Evolutionary conservation across 2,888 invertebrate species (phyloP).

Genomic region (Embidobia sp.): DNA sequence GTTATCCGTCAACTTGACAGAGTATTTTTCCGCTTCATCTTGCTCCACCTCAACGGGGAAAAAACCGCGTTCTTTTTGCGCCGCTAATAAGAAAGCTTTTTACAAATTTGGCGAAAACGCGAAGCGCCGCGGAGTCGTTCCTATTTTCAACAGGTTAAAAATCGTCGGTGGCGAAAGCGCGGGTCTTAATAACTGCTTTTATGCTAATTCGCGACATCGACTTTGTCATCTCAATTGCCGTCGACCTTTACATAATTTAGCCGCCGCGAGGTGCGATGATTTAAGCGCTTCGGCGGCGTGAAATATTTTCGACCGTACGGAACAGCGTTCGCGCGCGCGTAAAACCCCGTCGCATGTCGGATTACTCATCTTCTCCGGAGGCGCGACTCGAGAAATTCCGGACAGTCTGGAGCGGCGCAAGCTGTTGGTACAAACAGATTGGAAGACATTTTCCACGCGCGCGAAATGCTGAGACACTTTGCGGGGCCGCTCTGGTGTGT

Average conservation of each 20-base stretch:
- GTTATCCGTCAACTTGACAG: no score
- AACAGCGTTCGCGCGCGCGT: constrained; percentile 40
- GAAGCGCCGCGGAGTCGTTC: no score
- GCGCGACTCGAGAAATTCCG: constrained; percentile 63
- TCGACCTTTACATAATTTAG: constrained; percentile 42
- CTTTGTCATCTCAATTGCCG: constrained; percentile 28
- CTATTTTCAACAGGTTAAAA: constrained; percentile 30
- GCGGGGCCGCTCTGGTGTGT: constrained; percentile 17
- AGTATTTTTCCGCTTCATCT: no score
- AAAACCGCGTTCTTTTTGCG: no score
- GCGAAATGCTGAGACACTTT: constrained; percentile 49
- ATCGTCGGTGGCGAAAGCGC: constrained; percentile 9
- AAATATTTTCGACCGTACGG: constrained; percentile 30
- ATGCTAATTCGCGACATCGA: constrained; percentile 22
- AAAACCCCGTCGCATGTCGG: constrained; percentile 52
- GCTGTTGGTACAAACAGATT: constrained; percentile 63
- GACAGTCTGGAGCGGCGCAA: constrained; percentile 54
- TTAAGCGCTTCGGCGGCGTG: constrained; percentile 31
- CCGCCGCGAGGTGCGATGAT: constrained; percentile 14
- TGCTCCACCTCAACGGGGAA: no score
- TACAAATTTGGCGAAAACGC: no score
- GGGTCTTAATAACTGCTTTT: constrained; percentile 18
- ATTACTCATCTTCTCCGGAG: constrained; percentile 61
- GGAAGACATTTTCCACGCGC: constrained; percentile 61
- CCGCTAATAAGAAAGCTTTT: no score